Percentiles rank a stretch among this genome's conserved stretches.
Evolutionary conservation across 2,888 invertebrate species (phyloP).

Genomic region (Lepetodrilus schrolli): DNA sequence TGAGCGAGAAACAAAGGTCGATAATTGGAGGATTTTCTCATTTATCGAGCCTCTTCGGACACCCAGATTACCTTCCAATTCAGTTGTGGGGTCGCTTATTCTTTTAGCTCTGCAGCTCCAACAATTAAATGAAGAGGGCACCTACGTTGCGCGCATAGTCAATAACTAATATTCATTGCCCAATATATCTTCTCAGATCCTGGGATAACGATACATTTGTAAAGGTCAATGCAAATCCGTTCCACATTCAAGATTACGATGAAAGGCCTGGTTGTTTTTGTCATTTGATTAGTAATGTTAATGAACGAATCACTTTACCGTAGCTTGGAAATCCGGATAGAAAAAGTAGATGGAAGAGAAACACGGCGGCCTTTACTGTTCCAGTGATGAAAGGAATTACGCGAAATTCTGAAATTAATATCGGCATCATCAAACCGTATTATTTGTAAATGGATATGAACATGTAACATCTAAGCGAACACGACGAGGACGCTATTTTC

Average conservation of each 20-base stretch:
- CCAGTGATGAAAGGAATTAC: conserved; percentile 7
- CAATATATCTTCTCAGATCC: conserved; percentile 14
- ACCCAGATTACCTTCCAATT: conserved; percentile 8
- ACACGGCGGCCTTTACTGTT: neutral
- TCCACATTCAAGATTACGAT: neutral
- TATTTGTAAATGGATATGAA: neutral
- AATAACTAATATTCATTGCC: conserved; percentile 15
- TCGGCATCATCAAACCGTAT: neutral
- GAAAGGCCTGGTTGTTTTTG: neutral
- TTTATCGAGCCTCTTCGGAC: conserved; percentile 13
- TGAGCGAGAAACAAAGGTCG: conserved; percentile 22
- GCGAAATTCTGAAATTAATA: neutral
- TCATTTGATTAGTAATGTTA: conserved; percentile 11
- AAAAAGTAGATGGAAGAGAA: neutral
- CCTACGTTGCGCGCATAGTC: neutral
- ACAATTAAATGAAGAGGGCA: neutral
- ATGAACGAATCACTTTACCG: conserved; percentile 6
- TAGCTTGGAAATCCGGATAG: neutral
- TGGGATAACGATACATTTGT: conserved; percentile 12
- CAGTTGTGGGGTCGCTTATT: conserved; percentile 12
- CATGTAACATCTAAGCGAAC: neutral
- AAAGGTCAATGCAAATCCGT: neutral
- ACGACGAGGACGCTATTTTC: too few relatives aligned
- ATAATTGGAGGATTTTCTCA: conserved; percentile 20
- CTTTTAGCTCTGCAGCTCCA: neutral